Evolutionary conservation across 2,797 vertebrate genomes (phyloP).

Genomic region (Buceros bicornis): DNA sequence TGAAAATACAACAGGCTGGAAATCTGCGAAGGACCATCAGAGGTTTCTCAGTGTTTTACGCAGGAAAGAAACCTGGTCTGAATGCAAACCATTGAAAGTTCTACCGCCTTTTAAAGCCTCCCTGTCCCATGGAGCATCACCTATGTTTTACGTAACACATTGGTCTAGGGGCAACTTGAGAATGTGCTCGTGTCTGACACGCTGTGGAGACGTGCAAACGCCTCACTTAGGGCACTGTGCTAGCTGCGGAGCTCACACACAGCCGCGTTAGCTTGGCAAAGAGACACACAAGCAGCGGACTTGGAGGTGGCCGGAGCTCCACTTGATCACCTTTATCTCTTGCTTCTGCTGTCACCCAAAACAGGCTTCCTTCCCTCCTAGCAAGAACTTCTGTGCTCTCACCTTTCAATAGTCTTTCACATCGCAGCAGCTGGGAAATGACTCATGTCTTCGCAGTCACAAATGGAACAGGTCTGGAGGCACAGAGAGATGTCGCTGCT

Average conservation of each 20-base stretch:
- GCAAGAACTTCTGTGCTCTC: neutral
- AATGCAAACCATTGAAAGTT: neutral
- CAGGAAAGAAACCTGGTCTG: neutral
- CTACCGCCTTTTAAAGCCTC: neutral
- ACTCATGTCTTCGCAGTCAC: neutral
- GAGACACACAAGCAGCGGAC: neutral
- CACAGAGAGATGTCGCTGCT: neutral
- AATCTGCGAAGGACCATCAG: neutral
- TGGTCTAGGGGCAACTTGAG: neutral
- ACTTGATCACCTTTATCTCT: neutral
- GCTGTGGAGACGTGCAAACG: neutral
- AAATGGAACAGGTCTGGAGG: neutral
- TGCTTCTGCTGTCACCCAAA: neutral
- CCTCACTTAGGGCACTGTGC: neutral
- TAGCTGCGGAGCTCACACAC: neutral
- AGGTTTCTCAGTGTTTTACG: neutral
- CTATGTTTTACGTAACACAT: accelerated
- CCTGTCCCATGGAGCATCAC: neutral
- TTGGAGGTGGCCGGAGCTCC: neutral
- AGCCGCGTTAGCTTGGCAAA: no score
- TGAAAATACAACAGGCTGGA: neutral
- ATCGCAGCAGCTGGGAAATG: neutral
- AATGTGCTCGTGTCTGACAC: neutral
- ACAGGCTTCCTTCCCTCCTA: neutral
- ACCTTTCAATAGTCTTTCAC: neutral